Conservation (phyloP, 2,888 invertebrate genomes). For the Caenorhabditis panamensis region DNA sequence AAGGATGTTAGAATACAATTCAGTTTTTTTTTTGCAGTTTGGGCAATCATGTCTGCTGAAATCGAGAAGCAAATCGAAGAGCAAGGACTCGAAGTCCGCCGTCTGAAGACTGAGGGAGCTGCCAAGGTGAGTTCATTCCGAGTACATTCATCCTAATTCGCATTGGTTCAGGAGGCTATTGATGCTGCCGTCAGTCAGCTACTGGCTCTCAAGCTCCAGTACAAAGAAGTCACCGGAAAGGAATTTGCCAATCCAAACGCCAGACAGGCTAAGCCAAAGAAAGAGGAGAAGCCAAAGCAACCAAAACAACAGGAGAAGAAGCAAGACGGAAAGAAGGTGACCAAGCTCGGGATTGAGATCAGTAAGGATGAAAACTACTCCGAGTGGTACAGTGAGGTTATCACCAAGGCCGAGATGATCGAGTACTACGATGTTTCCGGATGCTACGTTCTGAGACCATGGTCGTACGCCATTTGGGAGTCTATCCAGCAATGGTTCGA, state of each 20-base stretch:
- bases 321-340: slow-evolving; percentile 88
- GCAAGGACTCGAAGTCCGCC: slow-evolving; percentile 64
- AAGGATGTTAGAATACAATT: too few relatives aligned
- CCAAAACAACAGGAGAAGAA: slow-evolving; percentile 40
- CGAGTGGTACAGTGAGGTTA: slow-evolving; percentile 94
- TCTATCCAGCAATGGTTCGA: slow-evolving; percentile 84
- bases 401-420: slow-evolving; percentile 95
- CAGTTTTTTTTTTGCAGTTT: slow-evolving; percentile 35
- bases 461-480: slow-evolving; percentile 98
- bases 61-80: slow-evolving; percentile 63
- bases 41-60: slow-evolving; percentile 50
- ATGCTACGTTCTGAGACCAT: slow-evolving; percentile 97
- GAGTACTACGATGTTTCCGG: slow-evolving; percentile 99
- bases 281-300: slow-evolving; percentile 67
- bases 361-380: slow-evolving; percentile 93
- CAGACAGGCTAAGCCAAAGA: slow-evolving; percentile 60
- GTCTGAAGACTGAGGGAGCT: slow-evolving; percentile 54
- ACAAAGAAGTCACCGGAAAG: slow-evolving; percentile 86
- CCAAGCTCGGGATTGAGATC: slow-evolving; percentile 93
- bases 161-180: slow-evolving; percentile 78
- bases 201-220: slow-evolving; percentile 86
- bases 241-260: slow-evolving; percentile 83
- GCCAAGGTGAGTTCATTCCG: slow-evolving; percentile 37
- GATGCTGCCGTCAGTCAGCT: slow-evolving; percentile 85
- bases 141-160: background rate